Conservation (phyloP, 2,888 invertebrate species). For the Eucera pruinosa region DNA sequence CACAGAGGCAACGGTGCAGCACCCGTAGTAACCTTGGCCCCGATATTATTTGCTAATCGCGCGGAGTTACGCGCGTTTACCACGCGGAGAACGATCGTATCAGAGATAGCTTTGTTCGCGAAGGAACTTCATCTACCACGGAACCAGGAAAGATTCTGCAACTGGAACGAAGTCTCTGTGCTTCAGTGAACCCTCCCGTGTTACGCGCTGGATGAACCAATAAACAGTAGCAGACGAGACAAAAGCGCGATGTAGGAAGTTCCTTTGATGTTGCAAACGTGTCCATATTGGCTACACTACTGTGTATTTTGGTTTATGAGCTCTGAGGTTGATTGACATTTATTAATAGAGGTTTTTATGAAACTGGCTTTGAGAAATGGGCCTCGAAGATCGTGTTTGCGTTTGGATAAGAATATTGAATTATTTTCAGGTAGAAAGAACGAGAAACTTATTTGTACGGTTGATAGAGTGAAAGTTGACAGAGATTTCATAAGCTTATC, state of each 20-base stretch:
- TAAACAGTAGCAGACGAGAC: background rate
- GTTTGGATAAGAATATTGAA: background rate
- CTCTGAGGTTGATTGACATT: background rate
- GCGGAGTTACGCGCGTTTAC: conserved; percentile 53
- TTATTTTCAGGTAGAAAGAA: background rate
- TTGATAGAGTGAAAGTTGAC: conserved; percentile 21
- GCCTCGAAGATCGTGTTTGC: background rate
- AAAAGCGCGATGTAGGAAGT: conserved; percentile 9
- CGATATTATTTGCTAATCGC: conserved; percentile 79
- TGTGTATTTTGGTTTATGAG: conserved; percentile 6
- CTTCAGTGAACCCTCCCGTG: background rate
- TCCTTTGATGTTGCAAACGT: background rate
- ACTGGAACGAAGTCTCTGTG: conserved; percentile 26
- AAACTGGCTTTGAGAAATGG: background rate
- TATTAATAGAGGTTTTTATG: background rate
- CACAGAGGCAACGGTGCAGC: conserved; percentile 58
- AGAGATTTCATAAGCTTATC: background rate
- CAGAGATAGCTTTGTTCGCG: conserved; percentile 58
- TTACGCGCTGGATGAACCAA: conserved; percentile 4
- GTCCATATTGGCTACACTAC: background rate
- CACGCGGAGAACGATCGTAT: conserved; percentile 6
- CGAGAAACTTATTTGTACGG: background rate
- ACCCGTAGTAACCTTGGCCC: conserved; percentile 80
- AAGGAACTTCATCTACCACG: conserved; percentile 53
- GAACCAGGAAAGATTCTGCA: conserved; percentile 48